Conservation (phyloP, 2,113 vertebrate genomes). For the Silurus meridionalis region DNA sequence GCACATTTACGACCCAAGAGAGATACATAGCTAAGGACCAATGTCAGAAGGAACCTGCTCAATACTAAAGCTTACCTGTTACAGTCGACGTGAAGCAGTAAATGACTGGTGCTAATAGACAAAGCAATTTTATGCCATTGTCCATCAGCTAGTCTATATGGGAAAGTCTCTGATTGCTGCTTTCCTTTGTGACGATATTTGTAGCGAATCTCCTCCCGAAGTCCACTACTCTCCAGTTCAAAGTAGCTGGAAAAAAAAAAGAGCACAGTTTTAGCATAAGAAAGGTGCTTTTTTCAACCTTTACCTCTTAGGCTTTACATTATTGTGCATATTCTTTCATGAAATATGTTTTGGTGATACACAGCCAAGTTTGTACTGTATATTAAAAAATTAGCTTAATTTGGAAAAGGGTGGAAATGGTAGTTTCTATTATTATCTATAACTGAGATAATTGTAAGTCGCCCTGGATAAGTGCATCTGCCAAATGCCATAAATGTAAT, state of each 20-base stretch:
- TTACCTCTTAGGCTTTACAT: too few relatives aligned
- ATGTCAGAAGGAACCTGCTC: background rate
- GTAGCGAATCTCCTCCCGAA: conserved; percentile 85
- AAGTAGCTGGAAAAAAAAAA: conserved; percentile 74
- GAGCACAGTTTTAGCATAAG: background rate
- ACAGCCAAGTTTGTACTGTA: too few relatives aligned
- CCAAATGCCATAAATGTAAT: too few relatives aligned
- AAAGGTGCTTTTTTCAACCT: too few relatives aligned
- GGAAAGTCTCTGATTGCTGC: conserved; percentile 81
- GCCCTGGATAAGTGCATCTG: too few relatives aligned
- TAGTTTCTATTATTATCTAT: too few relatives aligned
- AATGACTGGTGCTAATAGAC: conserved; percentile 81
- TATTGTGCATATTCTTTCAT: too few relatives aligned
- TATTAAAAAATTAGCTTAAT: too few relatives aligned
- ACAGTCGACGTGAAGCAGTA: conserved; percentile 85
- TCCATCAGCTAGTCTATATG: conserved; percentile 85
- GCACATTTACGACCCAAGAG: background rate
- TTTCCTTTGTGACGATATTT: conserved; percentile 74
- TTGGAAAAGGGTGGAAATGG: too few relatives aligned
- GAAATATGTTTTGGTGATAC: too few relatives aligned
- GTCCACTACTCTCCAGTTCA: conserved; percentile 85
- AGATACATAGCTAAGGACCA: background rate
- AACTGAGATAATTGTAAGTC: too few relatives aligned
- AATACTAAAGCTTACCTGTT: conserved; percentile 77
- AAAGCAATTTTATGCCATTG: conserved; percentile 86